Conservation (phyloP, 2,888 invertebrate species). For the Dryocosmus kuriphilus region DNA sequence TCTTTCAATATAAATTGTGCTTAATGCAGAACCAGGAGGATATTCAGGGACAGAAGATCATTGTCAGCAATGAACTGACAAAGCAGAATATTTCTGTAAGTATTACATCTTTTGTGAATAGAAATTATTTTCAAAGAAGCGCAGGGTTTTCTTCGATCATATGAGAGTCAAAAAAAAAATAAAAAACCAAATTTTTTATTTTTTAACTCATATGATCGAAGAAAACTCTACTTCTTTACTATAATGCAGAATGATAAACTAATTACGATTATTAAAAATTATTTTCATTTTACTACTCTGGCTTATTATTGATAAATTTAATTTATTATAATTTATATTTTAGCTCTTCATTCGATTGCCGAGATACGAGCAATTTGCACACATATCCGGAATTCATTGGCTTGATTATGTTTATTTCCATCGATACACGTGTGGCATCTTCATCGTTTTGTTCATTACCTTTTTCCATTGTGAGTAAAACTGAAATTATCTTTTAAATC, state of each 20-base stretch:
- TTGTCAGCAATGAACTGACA: constrained; percentile 71
- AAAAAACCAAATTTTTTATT: too few species aligned
- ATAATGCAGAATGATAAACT: too few species aligned
- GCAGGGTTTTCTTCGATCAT: too few species aligned
- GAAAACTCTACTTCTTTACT: too few species aligned
- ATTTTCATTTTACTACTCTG: constrained; percentile 1
- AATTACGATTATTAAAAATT: too few species aligned
- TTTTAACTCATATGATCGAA: too few species aligned
- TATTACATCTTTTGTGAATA: constrained; percentile 36
- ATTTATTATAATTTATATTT: constrained; percentile 46
- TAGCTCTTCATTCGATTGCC: constrained; percentile 71
- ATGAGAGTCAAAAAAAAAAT: too few species aligned
- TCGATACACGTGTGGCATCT: constrained; percentile 71
- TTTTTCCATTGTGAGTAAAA: constrained; percentile 70
- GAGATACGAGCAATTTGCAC: constrained; percentile 68
- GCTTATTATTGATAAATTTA: background rate
- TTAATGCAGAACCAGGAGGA: constrained; percentile 71
- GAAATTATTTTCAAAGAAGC: constrained; percentile 27
- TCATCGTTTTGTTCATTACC: constrained; percentile 67
- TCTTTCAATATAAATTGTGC: constrained; percentile 69
- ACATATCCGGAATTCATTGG: constrained; percentile 72
- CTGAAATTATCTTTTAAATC: background rate
- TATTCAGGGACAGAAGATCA: constrained; percentile 72
- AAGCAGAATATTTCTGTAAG: constrained; percentile 74
- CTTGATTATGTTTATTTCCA: constrained; percentile 72